Percentiles rank a stretch among this genome's conserved stretches.
Conservation (phyloP, 2,888 invertebrate species). For the Diaperis boleti region DNA sequence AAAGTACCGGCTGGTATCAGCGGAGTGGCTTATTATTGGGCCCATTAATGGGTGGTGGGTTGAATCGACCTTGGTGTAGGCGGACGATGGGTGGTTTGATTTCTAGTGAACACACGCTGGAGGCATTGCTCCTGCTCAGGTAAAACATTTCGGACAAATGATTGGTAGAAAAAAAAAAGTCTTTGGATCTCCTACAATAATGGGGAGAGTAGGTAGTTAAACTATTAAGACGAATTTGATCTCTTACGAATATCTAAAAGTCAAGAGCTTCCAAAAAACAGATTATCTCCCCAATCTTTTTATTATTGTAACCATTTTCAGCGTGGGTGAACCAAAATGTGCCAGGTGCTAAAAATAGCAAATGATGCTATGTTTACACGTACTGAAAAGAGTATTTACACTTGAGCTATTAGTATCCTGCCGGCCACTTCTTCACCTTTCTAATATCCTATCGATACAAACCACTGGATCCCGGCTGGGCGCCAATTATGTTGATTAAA, state of each 20-base stretch:
- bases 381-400: slow-evolving; percentile 43
- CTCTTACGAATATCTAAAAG: too few species aligned
- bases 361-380: slow-evolving; percentile 53
- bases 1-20: not conserved
- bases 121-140: not conserved
- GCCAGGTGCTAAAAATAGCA: slow-evolving; percentile 54
- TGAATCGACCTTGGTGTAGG: slow-evolving; percentile 21
- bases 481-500: not conserved
- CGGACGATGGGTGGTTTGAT: slow-evolving; percentile 19
- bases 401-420: slow-evolving; percentile 31
- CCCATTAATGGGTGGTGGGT: slow-evolving; percentile 31
- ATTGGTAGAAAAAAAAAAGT: not conserved
- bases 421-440: slow-evolving; percentile 9
- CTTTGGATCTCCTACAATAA: not conserved
- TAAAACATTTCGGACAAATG: not conserved
- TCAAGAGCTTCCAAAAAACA: not conserved
- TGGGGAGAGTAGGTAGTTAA: not conserved
- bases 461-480: slow-evolving; percentile 5
- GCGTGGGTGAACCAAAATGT: slow-evolving; percentile 44
- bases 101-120: slow-evolving; percentile 3
- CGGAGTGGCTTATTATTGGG: slow-evolving; percentile 15
- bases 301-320: slow-evolving; percentile 11
- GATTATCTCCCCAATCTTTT: slow-evolving; percentile 6
- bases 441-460: slow-evolving; percentile 6
- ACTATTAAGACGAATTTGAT: not conserved